Percentiles rank a stretch among this genome's conserved stretches.
Evolutionary conservation across 2,113 vertebrate species (phyloP).

Genomic region (Anthoscopus minutus): DNA sequence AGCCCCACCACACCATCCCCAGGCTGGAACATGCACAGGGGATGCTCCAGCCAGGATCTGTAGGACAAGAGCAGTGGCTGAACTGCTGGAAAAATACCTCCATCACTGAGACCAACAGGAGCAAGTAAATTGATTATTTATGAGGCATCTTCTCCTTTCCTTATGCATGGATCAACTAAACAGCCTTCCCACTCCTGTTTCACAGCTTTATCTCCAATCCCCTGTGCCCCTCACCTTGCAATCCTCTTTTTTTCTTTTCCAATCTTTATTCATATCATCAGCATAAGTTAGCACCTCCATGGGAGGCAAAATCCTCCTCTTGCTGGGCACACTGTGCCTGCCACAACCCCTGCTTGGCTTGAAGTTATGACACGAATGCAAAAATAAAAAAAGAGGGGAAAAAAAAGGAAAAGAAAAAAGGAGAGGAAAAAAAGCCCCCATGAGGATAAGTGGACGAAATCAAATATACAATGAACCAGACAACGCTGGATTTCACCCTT

Average conservation of each 20-base stretch:
- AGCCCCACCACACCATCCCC: neutral
- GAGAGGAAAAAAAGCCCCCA: neutral
- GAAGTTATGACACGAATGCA: neutral
- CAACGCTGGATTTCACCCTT: constrained; percentile 26
- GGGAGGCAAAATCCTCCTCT: neutral
- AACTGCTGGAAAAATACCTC: neutral
- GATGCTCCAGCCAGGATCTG: neutral
- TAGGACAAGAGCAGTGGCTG: neutral
- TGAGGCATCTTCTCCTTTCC: neutral
- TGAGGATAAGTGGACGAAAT: neutral
- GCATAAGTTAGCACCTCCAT: constrained; percentile 23
- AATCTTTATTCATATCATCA: neutral
- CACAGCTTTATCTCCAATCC: neutral
- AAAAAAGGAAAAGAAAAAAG: rapidly evolving
- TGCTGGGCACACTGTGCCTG: neutral
- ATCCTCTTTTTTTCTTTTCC: neutral
- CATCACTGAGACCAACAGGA: neutral
- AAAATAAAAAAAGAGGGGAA: rapidly evolving
- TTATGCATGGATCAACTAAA: neutral
- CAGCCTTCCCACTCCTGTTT: neutral
- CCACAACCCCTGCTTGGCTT: neutral
- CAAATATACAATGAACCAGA: neutral
- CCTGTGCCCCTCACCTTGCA: neutral
- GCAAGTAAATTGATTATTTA: neutral
- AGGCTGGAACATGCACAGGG: neutral